Evolutionary conservation across 2,888 invertebrate genomes (phyloP).

Genomic region (Ennomos quercinarius): DNA sequence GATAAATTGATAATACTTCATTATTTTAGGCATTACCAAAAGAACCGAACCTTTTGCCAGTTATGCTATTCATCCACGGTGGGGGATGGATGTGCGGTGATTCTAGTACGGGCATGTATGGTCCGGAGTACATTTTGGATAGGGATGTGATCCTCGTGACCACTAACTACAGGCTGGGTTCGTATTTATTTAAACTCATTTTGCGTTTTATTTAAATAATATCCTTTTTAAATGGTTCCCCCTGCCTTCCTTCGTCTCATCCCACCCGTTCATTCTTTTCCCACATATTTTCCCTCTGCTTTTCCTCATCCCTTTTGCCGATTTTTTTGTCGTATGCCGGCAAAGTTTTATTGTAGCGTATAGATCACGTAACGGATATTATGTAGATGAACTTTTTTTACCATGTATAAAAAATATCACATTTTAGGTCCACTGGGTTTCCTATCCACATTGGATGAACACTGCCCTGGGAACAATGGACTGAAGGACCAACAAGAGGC

Average conservation of each 20-base stretch:
- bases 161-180: constrained; percentile 89
- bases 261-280: too few species aligned
- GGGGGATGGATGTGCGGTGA: constrained; percentile 92
- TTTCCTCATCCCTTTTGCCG: too few species aligned
- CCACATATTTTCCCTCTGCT: too few species aligned
- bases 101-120: constrained; percentile 88
- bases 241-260: neutral
- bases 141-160: constrained; percentile 89
- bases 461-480: constrained; percentile 88
- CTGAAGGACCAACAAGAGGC: constrained; percentile 88
- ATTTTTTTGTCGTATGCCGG: too few species aligned
- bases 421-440: constrained; percentile 87
- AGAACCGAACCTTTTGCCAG: constrained; percentile 78
- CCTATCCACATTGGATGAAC: constrained; percentile 87
- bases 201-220: neutral
- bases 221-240: too few species aligned
- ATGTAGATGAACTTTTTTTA: too few species aligned
- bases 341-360: too few species aligned
- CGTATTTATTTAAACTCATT: constrained; percentile 24
- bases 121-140: constrained; percentile 89
- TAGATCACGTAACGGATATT: too few species aligned
- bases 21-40: constrained; percentile 49
- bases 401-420: too few species aligned
- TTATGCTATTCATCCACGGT: constrained; percentile 91
- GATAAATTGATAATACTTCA: too few species aligned